Percentiles rank a stretch among this genome's conserved stretches.
phyloP scores from a whole-genome alignment of 92 coral and sea anemone species.

The Porites cylindrica region DNA sequence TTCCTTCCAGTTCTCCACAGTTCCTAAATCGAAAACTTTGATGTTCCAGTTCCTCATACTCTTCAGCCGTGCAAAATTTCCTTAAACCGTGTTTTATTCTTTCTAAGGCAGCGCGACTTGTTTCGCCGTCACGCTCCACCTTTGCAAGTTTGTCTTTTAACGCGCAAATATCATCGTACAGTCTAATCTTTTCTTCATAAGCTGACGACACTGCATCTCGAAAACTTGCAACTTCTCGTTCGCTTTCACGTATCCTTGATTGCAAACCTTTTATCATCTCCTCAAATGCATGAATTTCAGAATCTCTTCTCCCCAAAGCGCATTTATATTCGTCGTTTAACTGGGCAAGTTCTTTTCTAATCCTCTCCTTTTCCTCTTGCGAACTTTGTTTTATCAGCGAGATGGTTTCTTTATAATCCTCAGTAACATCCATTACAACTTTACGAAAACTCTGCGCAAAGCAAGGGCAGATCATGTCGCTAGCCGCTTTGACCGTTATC shows the following conservation, averaged over 20 bases:
- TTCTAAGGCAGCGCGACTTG: constrained; percentile 9
- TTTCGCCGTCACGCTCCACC: constrained; percentile 5
- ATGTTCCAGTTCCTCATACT: constrained; percentile 35
- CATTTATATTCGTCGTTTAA: constrained; percentile 7
- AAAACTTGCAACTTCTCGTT: not conserved
- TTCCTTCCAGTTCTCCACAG: not conserved
- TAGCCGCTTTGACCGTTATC: not conserved
- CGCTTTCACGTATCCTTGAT: constrained; percentile 5
- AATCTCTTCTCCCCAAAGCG: constrained; percentile 33
- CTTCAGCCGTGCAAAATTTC: constrained; percentile 38
- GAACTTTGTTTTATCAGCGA: constrained; percentile 1
- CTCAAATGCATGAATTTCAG: not conserved
- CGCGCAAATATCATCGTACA: constrained; percentile 15
- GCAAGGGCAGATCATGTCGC: constrained; percentile 25
- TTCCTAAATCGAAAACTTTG: constrained; percentile 6
- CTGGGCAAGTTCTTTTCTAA: constrained; percentile 5
- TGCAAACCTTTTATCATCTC: constrained; percentile 10
- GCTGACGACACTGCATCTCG: constrained; percentile 5
- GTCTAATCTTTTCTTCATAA: constrained; percentile 17
- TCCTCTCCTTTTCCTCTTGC: constrained; percentile 3
- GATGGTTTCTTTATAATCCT: constrained; percentile 29
- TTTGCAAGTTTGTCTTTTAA: constrained; percentile 18
- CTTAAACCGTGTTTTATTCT: constrained; percentile 20
- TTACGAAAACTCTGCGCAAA: constrained; percentile 21
- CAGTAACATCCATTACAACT: constrained; percentile 19